Evolutionary conservation across 1,140 invertebrate species (phyloP).

Genomic region (Thaumatotibia leucotreta): DNA sequence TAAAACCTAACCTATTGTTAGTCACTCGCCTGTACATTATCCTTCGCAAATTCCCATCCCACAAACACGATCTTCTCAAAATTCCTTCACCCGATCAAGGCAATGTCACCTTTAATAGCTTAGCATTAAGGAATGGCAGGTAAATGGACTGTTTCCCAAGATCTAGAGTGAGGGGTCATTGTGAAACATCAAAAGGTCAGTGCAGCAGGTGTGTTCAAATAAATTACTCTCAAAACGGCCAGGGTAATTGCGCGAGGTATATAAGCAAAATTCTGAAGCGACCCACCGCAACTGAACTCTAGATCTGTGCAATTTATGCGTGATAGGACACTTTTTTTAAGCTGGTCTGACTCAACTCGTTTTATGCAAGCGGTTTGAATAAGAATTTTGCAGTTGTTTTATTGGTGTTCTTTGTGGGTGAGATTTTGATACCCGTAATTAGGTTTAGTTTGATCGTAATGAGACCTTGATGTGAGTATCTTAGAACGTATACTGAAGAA

Average conservation of each 20-base stretch:
- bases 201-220: conserved; percentile 13
- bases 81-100: background rate
- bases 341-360: background rate
- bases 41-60: conserved; percentile 7
- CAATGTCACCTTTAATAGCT: conserved; percentile 1
- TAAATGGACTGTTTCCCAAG: conserved; percentile 14
- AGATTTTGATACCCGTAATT: background rate
- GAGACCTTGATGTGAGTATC: no score
- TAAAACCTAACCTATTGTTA: conserved; percentile 14
- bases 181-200: conserved; percentile 36
- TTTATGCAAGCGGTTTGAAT: background rate
- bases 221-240: conserved; percentile 8
- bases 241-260: background rate
- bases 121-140: background rate
- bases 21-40: background rate
- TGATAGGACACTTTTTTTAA: background rate
- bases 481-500: background rate
- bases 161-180: conserved; percentile 34
- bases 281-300: background rate
- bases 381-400: background rate
- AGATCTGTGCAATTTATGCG: background rate
- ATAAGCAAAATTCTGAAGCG: background rate
- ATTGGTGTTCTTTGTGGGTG: background rate
- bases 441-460: background rate
- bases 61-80: background rate